phyloP scores from a whole-genome alignment of 2,797 vertebrate genomes.

The Mormyrus proboscirostris region DNA sequence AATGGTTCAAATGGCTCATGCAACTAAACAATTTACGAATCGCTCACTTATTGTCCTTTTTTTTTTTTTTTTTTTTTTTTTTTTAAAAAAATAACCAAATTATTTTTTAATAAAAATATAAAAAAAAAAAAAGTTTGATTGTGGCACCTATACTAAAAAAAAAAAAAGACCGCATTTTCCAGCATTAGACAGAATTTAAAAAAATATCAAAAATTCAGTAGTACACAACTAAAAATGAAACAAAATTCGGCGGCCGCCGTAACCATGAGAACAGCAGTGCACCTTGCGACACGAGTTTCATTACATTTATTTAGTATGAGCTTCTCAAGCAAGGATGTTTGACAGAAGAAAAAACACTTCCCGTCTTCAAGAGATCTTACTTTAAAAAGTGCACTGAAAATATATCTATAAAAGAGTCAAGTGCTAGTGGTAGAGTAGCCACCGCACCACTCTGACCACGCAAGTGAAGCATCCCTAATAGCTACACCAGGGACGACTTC shows the following conservation, averaged over 20 bases:
- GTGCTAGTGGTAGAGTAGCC: neutral
- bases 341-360: neutral
- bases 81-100: constrained; percentile 53
- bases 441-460: neutral
- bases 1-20: constrained; percentile 49
- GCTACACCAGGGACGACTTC: neutral
- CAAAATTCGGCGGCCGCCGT: constrained; percentile 11
- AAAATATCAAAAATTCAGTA: constrained; percentile 38
- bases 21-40: constrained; percentile 35
- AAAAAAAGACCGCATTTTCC: constrained; percentile 32
- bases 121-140: constrained; percentile 40
- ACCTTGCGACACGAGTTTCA: neutral
- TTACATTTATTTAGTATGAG: neutral
- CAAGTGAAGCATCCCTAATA: neutral
- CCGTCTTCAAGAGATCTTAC: neutral
- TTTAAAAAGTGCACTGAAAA: constrained; percentile 1
- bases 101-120: constrained; percentile 51
- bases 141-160: constrained; percentile 43
- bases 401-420: neutral
- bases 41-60: constrained; percentile 14
- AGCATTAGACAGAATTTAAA: constrained; percentile 39
- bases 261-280: neutral
- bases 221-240: constrained; percentile 30
- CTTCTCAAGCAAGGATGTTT: neutral
- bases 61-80: constrained; percentile 20